These are phyloP conservation scores for Microchrysa polita DNA, from an alignment of 2,888 invertebrate species.

Conservation along the genomic window DNA sequence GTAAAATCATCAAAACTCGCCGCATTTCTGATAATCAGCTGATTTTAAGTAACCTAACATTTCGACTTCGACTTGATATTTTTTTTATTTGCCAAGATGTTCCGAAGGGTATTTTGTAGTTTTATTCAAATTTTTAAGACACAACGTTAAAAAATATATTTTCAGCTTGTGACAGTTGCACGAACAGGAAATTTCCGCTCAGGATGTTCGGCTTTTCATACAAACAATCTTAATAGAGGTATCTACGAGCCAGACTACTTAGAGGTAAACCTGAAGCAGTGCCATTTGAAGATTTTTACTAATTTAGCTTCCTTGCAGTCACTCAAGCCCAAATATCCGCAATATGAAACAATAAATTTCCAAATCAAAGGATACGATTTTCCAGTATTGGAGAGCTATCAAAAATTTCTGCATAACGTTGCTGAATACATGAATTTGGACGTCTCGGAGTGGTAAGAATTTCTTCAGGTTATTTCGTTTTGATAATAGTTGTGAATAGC, in stretches of 20 bases:
- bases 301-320: slow-evolving; percentile 54
- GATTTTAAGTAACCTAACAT: neutral
- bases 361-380: slow-evolving; percentile 34
- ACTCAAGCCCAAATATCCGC: slow-evolving; percentile 71
- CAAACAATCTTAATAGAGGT: slow-evolving; percentile 27
- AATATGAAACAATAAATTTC: slow-evolving; percentile 54
- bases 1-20: neutral
- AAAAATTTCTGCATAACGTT: slow-evolving; percentile 11
- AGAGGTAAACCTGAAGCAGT: slow-evolving; percentile 67
- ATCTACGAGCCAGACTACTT: slow-evolving; percentile 79
- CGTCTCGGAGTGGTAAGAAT: slow-evolving; percentile 34
- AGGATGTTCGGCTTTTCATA: neutral
- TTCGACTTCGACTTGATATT: too few species aligned
- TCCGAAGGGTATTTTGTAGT: slow-evolving; percentile 1
- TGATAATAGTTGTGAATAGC: neutral
- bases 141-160: neutral
- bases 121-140: neutral
- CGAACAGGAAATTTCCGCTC: neutral
- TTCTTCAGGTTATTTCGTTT: too few species aligned
- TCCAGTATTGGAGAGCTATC: slow-evolving; percentile 21
- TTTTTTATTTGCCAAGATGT: neutral
- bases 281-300: neutral
- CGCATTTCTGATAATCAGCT: neutral
- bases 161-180: neutral
- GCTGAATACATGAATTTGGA: slow-evolving; percentile 27